Evolutionary conservation across 2,113 vertebrate species (phyloP), one percentile per base, ranked within the genome.

Genomic region (Seriola quinqueradiata): DNA sequence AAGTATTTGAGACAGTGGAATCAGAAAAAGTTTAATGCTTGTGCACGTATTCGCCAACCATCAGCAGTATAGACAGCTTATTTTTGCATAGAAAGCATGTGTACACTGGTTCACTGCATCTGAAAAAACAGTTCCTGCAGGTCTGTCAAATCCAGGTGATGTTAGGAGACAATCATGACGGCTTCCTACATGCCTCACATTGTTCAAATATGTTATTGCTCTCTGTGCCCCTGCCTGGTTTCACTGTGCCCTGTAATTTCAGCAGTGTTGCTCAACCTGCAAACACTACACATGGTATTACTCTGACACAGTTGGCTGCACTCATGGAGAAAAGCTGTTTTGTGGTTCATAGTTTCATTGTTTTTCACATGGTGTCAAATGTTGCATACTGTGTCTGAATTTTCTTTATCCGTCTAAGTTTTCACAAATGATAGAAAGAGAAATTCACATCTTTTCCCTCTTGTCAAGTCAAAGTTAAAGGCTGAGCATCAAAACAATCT

Each of bases 171-270:
- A 3, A 63, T 82, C 48, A 12, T 61, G 75, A 79, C 48, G n/a
- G 63, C 48, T 28, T 82, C 68, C 69, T 75, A 73, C 86, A 83
- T 91, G 84, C 89, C 84, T 85, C 59, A 67, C 83, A 75, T 88
- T 90, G 83, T 87, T 88, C 8, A 61, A 34, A 81, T 63, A 40
- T 83, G 84, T 82, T 88, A 76, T 88, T 78, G 54, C 42, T 48
- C 36, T 50, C 32, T 5, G 44, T 40, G 16, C 52, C 25, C 50
- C 50, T 36, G 23, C 44, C 74, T 12, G 69, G 34, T 42, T 83
- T 79, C 79, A n/a, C 59, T 4, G 44, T 32, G 60, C 85, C 84
- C 85, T 89, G 88, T 90, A 88, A 90, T 88, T 90, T 87, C 61
- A 28, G 42, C 23, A 0, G 21, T 32, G 76, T 86, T 85, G 76